phyloP scores from a whole-genome alignment of 2,797 vertebrate species.

The Serranus cabrilla region DNA sequence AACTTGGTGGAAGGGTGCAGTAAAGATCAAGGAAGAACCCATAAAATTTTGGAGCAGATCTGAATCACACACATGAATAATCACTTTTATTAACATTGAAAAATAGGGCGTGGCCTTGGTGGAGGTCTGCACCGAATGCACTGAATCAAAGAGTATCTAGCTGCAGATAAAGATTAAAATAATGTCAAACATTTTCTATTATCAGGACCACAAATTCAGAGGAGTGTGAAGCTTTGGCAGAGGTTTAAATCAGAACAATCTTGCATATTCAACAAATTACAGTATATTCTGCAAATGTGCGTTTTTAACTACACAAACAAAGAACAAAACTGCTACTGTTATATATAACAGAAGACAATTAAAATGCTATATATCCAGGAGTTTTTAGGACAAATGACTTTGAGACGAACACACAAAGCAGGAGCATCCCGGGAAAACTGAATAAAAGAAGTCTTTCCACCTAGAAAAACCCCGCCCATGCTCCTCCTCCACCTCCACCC shows the following conservation, averaged over 20 bases:
- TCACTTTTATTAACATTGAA: no score
- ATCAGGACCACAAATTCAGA: neutral
- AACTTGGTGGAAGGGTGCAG: no score
- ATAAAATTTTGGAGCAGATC: no score
- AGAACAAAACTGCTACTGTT: neutral
- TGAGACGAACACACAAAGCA: conserved; percentile 4
- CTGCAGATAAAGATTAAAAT: neutral
- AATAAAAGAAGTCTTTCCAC: conserved; percentile 12
- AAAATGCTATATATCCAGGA: neutral
- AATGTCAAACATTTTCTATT: neutral
- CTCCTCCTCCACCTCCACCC: conserved; percentile 5
- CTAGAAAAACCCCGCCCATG: conserved; percentile 17
- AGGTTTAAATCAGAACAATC: neutral
- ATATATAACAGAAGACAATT: neutral
- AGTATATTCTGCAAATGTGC: neutral
- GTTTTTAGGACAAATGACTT: neutral
- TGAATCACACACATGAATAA: no score
- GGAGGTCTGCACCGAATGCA: neutral
- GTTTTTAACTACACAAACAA: no score
- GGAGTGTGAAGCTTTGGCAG: neutral
- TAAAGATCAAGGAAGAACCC: no score
- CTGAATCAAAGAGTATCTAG: neutral
- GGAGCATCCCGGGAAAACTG: neutral
- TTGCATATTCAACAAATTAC: neutral
- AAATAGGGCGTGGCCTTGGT: no score